A percentile compares a stretch with the other conserved stretches of the same genome.
phyloP scores from a whole-genome alignment of 1,140 invertebrate species.

The Formica exsecta region DNA sequence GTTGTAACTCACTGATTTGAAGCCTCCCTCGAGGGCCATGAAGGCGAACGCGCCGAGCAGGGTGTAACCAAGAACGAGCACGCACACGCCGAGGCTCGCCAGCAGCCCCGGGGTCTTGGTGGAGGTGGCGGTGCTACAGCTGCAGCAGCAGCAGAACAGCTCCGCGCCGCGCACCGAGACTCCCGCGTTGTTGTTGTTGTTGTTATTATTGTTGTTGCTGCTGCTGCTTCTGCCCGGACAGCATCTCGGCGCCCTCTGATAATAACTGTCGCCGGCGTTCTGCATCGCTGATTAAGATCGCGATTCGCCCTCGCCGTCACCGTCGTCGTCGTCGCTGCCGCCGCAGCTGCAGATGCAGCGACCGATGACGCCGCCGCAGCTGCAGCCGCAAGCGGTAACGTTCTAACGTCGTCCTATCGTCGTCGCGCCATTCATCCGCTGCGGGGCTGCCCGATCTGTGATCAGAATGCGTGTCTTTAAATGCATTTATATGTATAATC shows the following conservation, averaged over 20 bases:
- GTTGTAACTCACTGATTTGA: slow-evolving; percentile 78
- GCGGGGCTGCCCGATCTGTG: slow-evolving; percentile 60
- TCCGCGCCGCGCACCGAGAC: slow-evolving; percentile 79
- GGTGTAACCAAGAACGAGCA: slow-evolving; percentile 95
- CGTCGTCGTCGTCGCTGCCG: slow-evolving; percentile 67
- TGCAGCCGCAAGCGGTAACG: slow-evolving; percentile 79
- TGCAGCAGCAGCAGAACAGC: slow-evolving; percentile 83
- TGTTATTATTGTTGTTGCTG: slow-evolving; percentile 36
- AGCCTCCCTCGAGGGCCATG: slow-evolving; percentile 93
- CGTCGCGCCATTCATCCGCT: slow-evolving; percentile 75
- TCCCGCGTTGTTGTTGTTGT: slow-evolving; percentile 73
- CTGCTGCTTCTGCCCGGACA: slow-evolving; percentile 79
- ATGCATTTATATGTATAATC: neutral
- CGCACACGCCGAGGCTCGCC: slow-evolving; percentile 91
- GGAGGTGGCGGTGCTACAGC: slow-evolving; percentile 80
- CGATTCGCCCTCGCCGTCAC: slow-evolving; percentile 71
- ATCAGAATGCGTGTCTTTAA: slow-evolving; percentile 39
- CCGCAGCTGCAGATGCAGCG: slow-evolving; percentile 81
- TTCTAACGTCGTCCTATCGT: slow-evolving; percentile 76
- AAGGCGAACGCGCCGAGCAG: slow-evolving; percentile 97
- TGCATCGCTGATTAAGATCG: slow-evolving; percentile 76
- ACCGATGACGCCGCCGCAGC: slow-evolving; percentile 80
- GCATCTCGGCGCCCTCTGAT: slow-evolving; percentile 82
- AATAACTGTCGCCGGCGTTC: slow-evolving; percentile 80
- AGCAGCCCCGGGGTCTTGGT: slow-evolving; percentile 85